Evolutionary conservation across 2,113 vertebrate genomes (phyloP).

Genomic region (Proteles cristata): DNA sequence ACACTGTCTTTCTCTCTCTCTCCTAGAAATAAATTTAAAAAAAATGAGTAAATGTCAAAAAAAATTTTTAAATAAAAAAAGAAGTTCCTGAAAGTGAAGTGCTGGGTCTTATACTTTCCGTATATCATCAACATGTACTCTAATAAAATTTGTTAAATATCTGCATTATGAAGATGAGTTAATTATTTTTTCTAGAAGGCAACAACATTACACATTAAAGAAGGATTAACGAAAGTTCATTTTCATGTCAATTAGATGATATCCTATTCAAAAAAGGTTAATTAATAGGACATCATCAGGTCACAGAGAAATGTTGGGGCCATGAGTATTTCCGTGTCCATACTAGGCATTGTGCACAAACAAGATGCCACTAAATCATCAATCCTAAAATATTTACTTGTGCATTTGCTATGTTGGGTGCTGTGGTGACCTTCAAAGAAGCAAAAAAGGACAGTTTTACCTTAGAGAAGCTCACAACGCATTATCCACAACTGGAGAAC

Average conservation of each 20-base stretch:
- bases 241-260: background rate
- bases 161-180: background rate
- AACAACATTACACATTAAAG: background rate
- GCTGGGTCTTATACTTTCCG: background rate
- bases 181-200: background rate
- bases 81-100: conserved; percentile 30
- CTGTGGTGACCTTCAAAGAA: conserved; percentile 29
- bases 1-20: too few species aligned
- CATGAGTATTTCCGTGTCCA: background rate
- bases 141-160: conserved; percentile 27
- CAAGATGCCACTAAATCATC: background rate
- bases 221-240: conserved; percentile 15
- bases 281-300: background rate
- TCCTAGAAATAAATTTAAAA: too few species aligned
- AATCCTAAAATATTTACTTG: conserved; percentile 33
- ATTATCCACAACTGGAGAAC: background rate
- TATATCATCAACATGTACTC: background rate
- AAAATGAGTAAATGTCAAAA: too few species aligned
- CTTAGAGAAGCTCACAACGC: background rate
- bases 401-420: background rate
- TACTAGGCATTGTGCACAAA: background rate
- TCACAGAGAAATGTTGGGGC: background rate
- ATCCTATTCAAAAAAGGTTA: background rate
- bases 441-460: background rate
- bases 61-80: background rate